Evolutionary conservation across 2,888 invertebrate genomes (phyloP), one percentile per base, ranked within the genome.

Genomic region (Willowsia nigromaculata): DNA sequence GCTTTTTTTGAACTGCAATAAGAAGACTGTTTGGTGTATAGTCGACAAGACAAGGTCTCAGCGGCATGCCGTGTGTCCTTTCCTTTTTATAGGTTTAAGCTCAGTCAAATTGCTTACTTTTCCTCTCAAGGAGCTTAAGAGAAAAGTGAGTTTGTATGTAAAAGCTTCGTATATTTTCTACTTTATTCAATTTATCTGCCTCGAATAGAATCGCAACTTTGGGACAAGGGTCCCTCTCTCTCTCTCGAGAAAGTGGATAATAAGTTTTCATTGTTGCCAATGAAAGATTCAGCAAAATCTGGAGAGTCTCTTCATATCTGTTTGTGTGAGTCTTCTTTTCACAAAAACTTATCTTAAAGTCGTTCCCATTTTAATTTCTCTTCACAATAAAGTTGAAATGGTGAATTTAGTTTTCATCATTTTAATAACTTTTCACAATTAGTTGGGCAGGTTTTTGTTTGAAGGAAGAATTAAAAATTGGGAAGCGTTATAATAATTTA

Each of bases 211-310:
- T 65, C 65, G 65, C 25, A n/a, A n/a, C 43, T 15, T 6, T 71
- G 71, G n/a, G 40, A 71, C 71, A 71, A 43, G 71, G n/a, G 33
- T 65, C 65, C 65, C 65, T 33, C n/a, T n/a, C n/a, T n/a, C n/a
- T n/a, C n/a, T n/a, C n/a, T 43, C 9, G 43, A 43, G n/a, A 43
- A 71, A 71, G 43, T n/a, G 18, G 43, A 71, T 71, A 71, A 71
- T 71, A 71, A 71, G 71, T 71, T 71, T 71, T 71, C 71, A 71
- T 71, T 71, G 43, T 71, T 43, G 43, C 71, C 71, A 40, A 71
- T 71, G 71, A 40, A 71, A 71, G 43, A 43, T 71, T 15, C 25
- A 43, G n/a, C 25, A 71, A 71, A 71, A 37, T 65, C 65, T 37
- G 18, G 37, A 65, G 65, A 37, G 65, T 18, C 37, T 33, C 65